These are phyloP conservation scores for Myotis lucifugus DNA, from an alignment of 2,113 vertebrate species.

Conservation along the genomic window DNA sequence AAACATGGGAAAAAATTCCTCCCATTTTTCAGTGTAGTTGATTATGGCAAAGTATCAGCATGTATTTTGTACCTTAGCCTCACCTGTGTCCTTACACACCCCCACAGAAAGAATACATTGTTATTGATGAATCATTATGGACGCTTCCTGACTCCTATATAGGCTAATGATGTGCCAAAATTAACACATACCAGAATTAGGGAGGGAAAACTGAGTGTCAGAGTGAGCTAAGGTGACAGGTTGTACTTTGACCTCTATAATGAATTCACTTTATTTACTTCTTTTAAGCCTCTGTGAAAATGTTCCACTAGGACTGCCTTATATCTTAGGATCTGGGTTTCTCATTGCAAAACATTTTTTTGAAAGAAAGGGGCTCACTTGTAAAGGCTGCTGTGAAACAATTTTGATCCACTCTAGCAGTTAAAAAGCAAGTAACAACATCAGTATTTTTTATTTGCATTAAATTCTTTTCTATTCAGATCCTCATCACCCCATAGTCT, in stretches of 20 bases:
- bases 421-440: neutral
- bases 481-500: neutral
- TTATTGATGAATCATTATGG: slow-evolving; percentile 46
- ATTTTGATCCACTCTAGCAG: neutral
- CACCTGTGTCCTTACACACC: slow-evolving; percentile 51
- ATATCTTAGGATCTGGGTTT: slow-evolving; percentile 24
- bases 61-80: slow-evolving; percentile 41
- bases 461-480: neutral
- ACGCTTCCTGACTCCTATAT: slow-evolving; percentile 13
- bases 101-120: slow-evolving; percentile 31
- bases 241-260: slow-evolving; percentile 42
- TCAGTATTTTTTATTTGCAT: neutral
- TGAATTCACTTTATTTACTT: neutral
- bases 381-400: neutral
- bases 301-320: neutral
- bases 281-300: neutral
- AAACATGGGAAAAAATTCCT: neutral
- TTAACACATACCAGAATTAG: neutral
- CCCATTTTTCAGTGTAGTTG: neutral
- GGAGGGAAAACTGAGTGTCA: slow-evolving; percentile 21
- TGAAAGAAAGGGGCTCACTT: neutral
- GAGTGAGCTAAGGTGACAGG: slow-evolving; percentile 18
- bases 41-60: neutral
- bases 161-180: slow-evolving; percentile 5
- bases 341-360: neutral